Conservation (phyloP, 2,797 vertebrate genomes). For the Clarias platycephalus region DNA sequence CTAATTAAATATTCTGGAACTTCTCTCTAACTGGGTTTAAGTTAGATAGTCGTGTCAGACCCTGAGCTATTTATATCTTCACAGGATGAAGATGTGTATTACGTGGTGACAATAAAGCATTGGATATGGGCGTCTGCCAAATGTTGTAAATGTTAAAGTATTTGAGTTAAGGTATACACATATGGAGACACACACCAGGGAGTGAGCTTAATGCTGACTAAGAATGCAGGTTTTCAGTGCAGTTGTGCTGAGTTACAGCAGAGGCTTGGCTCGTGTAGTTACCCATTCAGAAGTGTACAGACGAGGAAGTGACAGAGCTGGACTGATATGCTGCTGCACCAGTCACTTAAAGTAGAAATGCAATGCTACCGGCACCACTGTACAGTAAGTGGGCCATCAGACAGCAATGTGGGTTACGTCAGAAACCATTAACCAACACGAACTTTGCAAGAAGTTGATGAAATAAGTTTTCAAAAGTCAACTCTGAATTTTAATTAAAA, state of each 20-base stretch:
- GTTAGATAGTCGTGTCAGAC: neutral
- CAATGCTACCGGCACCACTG: too few species aligned
- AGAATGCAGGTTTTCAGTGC: neutral
- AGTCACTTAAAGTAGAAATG: neutral
- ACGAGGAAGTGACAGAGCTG: neutral
- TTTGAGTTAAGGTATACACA: constrained; percentile 15
- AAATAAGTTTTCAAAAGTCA: neutral
- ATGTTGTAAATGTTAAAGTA: neutral
- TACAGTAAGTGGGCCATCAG: neutral
- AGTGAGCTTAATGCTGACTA: constrained; percentile 53
- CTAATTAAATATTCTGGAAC: neutral
- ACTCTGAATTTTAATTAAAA: neutral
- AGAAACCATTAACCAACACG: neutral
- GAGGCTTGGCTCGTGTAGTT: neutral
- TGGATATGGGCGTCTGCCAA: neutral
- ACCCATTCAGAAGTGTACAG: neutral
- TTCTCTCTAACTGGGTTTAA: neutral
- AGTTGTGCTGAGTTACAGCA: neutral
- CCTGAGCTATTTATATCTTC: neutral
- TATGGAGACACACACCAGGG: constrained; percentile 38
- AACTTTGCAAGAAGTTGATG: neutral
- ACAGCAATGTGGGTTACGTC: neutral
- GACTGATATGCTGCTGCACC: too few species aligned
- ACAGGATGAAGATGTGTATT: neutral
- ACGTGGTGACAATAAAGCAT: neutral